Base-by-base conservation (phyloP, 2,888 invertebrate genomes). In the Amorpha juglandis region DNA sequence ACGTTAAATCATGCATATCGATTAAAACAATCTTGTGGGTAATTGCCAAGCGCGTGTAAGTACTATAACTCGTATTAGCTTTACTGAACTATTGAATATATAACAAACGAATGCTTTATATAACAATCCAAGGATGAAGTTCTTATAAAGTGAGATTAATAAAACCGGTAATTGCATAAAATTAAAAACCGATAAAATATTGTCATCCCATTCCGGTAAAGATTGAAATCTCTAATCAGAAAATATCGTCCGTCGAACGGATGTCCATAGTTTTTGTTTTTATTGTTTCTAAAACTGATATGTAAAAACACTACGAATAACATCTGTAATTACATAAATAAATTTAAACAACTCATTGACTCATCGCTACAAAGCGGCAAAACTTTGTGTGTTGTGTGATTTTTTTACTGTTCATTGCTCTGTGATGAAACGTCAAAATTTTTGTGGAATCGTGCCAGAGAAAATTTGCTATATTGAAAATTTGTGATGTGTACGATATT, bases 381-480 rank as follows among this genome's bases (percentile, higher is more conserved):
- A 19, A 58, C 11, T 58, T n/a, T 58, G 42, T 58, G 62, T 38
- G 9, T 35, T 64, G 19, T 58, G 42, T 58, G 42, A 42, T 42
- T 58, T 58, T 51, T 51, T 42, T 45, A 50, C 48, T 71, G 73
- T 75, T 78, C 74, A 79, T 79, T 80, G 77, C 76, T 77, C 76
- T 83, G 83, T 84, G 79, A 86, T 87, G 88, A 90, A 90, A 90
- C 86, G 92, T 93, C 93, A 93, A 87, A 90, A 83, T 87, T 88
- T 89, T 86, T 81, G 87, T 91, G 88, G 89, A 89, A 80, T 84
- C 70, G 81, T 90, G 91, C 90, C 89, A 91, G 81, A 82, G 81
- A 83, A 84, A 81, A 81, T 83, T 83, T 85, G 79, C 77, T 80
- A 76, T 71, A 73, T 80, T 83, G 83, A 83, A 85, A 86, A 84